Conservation (phyloP, 1,140 invertebrate genomes). For the roundworm (Caenorhabditis elegans) region DNA sequence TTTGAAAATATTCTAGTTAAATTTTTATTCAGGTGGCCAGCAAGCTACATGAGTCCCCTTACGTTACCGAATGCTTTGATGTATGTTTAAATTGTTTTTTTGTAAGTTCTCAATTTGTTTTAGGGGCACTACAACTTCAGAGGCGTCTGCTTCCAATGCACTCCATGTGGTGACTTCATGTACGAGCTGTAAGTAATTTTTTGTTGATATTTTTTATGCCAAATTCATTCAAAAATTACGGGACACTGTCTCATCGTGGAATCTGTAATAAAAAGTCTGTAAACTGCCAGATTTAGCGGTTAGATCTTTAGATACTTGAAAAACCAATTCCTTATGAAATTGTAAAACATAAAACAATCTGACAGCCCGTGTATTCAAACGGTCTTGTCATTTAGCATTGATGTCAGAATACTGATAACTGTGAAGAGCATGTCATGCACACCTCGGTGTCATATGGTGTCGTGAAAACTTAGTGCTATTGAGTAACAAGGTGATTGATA, state of each 20-base stretch:
- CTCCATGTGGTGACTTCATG: constrained; percentile 3
- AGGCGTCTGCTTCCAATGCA: not conserved
- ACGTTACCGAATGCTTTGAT: not conserved
- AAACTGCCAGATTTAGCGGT: too few species aligned
- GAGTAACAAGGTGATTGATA: not conserved
- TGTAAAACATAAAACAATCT: too few species aligned
- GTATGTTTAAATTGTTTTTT: not conserved
- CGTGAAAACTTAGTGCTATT: not conserved
- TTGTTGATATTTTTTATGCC: too few species aligned
- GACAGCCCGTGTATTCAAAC: not conserved
- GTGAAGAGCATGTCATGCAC: not conserved
- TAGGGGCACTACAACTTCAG: not conserved
- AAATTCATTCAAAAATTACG: too few species aligned
- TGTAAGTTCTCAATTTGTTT: not conserved
- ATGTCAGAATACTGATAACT: not conserved
- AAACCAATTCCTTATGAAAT: too few species aligned
- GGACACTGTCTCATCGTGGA: too few species aligned
- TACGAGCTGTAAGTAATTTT: constrained; percentile 17
- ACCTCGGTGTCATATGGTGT: constrained; percentile 11
- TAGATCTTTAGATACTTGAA: too few species aligned
- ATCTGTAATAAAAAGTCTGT: too few species aligned
- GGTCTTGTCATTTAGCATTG: not conserved
- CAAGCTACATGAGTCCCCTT: too few species aligned
- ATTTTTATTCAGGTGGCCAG: not conserved
- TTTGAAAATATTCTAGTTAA: not conserved